phyloP scores from a whole-genome alignment of 1,140 invertebrate genomes.

The Cyclargus thomasi region DNA sequence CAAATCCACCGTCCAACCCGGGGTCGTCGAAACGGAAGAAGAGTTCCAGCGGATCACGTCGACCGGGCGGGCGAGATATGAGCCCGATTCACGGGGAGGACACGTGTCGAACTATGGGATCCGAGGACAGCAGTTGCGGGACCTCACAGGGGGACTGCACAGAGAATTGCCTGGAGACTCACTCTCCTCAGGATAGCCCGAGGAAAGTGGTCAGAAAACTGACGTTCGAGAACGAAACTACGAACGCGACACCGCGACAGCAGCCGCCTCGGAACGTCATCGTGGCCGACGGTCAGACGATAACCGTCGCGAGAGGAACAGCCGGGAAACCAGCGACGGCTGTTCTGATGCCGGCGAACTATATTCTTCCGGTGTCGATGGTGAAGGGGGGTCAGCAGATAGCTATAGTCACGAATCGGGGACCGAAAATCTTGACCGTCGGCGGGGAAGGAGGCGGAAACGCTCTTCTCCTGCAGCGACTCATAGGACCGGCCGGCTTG shows the following conservation, averaged over 20 bases:
- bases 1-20: slow-evolving; percentile 84
- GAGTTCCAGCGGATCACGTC: slow-evolving; percentile 76
- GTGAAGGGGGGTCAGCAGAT: slow-evolving; percentile 83
- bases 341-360: slow-evolving; percentile 81
- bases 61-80: slow-evolving; percentile 67
- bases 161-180: slow-evolving; percentile 62
- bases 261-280: slow-evolving; percentile 74
- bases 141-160: slow-evolving; percentile 76
- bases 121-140: slow-evolving; percentile 82
- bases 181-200: slow-evolving; percentile 71
- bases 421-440: slow-evolving; percentile 79
- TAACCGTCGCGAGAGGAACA: slow-evolving; percentile 64
- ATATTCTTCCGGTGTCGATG: slow-evolving; percentile 81
- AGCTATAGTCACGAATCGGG: slow-evolving; percentile 80
- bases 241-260: slow-evolving; percentile 41
- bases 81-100: slow-evolving; percentile 79
- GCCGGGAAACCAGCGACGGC: slow-evolving; percentile 75
- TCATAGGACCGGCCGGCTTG: slow-evolving; percentile 68
- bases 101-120: slow-evolving; percentile 79
- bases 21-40: slow-evolving; percentile 84
- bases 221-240: slow-evolving; percentile 59
- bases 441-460: slow-evolving; percentile 69
- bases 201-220: slow-evolving; percentile 65
- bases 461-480: slow-evolving; percentile 64
- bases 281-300: slow-evolving; percentile 75